Conservation (phyloP, 2,113 vertebrate genomes). For the Gobiocypris rarus region DNA sequence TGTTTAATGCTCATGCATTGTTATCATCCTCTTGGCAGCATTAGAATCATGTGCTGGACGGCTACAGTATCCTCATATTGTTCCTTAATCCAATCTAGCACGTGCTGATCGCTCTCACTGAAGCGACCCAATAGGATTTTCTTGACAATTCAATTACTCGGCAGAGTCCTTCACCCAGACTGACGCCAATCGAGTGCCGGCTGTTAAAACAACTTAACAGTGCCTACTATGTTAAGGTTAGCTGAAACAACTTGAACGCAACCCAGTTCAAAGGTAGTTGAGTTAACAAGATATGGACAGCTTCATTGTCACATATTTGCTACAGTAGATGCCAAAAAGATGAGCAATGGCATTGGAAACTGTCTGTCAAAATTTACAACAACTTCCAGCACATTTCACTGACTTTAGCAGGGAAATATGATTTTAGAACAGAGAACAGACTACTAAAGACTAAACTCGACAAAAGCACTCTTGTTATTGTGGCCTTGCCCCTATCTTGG, state of each 20-base stretch:
- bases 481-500: constrained; percentile 46
- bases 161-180: constrained; percentile 22
- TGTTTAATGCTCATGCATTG: background rate
- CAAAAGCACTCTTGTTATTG: constrained; percentile 60
- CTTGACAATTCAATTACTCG: constrained; percentile 41
- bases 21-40: constrained; percentile 32
- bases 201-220: constrained; percentile 31
- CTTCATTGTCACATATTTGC: constrained; percentile 20
- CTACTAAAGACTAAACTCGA: constrained; percentile 47
- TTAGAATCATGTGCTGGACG: constrained; percentile 32
- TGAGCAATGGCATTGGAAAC: constrained; percentile 29
- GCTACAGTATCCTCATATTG: constrained; percentile 43
- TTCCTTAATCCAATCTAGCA: constrained; percentile 51
- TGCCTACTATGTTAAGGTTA: constrained; percentile 10
- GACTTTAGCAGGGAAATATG: constrained; percentile 45
- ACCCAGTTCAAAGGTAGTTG: background rate
- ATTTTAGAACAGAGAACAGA: constrained; percentile 37
- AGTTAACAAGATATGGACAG: constrained; percentile 1
- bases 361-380: background rate
- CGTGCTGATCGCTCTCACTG: constrained; percentile 28
- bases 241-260: constrained; percentile 9
- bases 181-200: background rate
- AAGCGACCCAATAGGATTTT: constrained; percentile 36
- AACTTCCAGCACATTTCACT: constrained; percentile 32
- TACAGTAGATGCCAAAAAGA: constrained; percentile 13